Evolutionary conservation across 2,797 vertebrate genomes (phyloP).

Genomic region (Molothrus aeneus): DNA sequence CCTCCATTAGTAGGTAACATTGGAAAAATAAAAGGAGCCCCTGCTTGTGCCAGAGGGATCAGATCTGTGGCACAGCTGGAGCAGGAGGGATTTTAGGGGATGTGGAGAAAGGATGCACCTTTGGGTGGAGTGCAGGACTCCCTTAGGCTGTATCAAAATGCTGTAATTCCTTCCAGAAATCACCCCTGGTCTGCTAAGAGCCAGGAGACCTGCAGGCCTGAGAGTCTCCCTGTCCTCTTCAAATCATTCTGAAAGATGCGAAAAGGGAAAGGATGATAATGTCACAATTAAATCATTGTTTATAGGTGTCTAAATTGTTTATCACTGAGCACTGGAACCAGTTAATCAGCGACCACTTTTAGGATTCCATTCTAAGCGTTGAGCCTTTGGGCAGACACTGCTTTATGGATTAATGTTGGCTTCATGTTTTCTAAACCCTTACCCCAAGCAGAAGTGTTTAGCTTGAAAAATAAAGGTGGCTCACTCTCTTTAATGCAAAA

Average conservation of each 20-base stretch:
- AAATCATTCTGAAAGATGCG: not conserved
- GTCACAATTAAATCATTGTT: not conserved
- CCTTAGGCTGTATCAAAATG: not conserved
- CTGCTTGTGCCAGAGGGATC: not conserved
- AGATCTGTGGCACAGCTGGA: not conserved
- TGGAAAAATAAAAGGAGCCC: not conserved
- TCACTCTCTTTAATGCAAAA: not conserved
- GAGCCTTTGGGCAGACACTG: not conserved
- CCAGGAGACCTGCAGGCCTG: not conserved
- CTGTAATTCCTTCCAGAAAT: not conserved
- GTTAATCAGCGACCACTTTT: not conserved
- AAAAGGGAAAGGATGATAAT: not conserved
- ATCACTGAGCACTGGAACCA: not conserved
- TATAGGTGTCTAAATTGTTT: not conserved
- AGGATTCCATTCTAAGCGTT: not conserved
- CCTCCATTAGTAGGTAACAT: not conserved
- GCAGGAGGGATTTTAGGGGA: accelerated
- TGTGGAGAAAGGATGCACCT: not conserved
- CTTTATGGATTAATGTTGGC: not conserved
- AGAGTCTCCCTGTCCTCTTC: not conserved
- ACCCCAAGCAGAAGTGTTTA: not conserved
- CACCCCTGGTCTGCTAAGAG: not conserved
- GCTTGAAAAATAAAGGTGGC: not conserved
- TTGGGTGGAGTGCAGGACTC: not conserved
- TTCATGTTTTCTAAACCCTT: not conserved